These are phyloP conservation scores for Platyscapa corneri DNA, from an alignment of 1,140 invertebrate species.

Conservation along the genomic window DNA sequence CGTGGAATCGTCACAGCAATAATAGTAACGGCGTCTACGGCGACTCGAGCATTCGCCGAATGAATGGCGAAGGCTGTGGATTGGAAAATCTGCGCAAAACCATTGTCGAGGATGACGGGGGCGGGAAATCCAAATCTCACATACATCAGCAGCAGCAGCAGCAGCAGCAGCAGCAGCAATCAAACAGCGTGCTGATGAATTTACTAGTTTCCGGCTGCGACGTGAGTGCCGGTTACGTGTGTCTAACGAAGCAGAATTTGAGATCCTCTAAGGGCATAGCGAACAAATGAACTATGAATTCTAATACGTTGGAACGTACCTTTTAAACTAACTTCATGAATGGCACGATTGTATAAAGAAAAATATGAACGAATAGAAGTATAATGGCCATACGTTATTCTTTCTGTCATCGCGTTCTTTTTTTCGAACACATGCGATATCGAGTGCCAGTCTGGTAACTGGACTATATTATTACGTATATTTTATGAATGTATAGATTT, in stretches of 20 bases:
- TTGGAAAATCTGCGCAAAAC: background rate
- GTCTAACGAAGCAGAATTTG: conserved; percentile 79
- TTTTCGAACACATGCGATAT: background rate
- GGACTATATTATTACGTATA: conserved; percentile 14
- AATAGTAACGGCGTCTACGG: conserved; percentile 25
- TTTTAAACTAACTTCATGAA: background rate
- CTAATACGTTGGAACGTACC: background rate
- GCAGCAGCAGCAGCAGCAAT: conserved; percentile 69
- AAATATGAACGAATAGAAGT: background rate
- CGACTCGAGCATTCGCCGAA: conserved; percentile 35
- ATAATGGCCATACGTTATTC: background rate
- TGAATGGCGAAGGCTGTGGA: conserved; percentile 24
- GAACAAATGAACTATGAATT: conserved; percentile 63
- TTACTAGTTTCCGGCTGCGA: conserved; percentile 93
- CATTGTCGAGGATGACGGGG: conserved; percentile 41
- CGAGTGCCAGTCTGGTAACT: conserved; percentile 31
- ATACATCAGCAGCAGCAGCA: conserved; percentile 63
- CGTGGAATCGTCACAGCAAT: conserved; percentile 17
- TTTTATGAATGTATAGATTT: conserved; percentile 34
- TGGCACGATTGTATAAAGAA: conserved; percentile 28
- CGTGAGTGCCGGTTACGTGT: conserved; percentile 91
- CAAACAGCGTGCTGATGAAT: conserved; percentile 91
- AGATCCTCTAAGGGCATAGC: conserved; percentile 67
- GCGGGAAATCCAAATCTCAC: conserved; percentile 21
- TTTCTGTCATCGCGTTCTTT: conserved; percentile 4